These are phyloP conservation scores for Manis pentadactyla DNA, from an alignment of 2,797 vertebrate genomes.

Conservation along the genomic window DNA sequence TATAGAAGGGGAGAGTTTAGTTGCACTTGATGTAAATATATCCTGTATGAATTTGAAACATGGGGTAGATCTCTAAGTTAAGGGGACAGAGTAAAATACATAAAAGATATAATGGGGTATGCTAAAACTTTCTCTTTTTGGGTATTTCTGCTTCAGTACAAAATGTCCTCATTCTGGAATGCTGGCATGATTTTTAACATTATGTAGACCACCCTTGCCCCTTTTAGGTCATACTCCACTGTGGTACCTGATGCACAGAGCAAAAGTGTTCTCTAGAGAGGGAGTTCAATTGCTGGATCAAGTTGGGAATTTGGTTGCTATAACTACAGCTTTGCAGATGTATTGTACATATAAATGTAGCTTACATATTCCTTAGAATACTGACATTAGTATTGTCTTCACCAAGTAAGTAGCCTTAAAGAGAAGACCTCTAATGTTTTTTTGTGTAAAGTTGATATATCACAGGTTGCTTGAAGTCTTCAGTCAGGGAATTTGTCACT, in stretches of 20 bases:
- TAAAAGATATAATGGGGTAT: neutral
- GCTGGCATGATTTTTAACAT: neutral
- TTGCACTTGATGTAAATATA: neutral
- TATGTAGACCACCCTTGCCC: neutral
- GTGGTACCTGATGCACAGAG: neutral
- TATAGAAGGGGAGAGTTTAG: neutral
- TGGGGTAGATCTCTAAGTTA: neutral
- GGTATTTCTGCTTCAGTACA: neutral
- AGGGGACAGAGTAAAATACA: neutral
- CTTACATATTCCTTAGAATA: constrained; percentile 30
- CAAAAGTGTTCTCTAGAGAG: neutral
- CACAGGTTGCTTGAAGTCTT: neutral
- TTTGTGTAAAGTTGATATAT: neutral
- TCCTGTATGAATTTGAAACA: neutral
- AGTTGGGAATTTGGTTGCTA: constrained; percentile 71
- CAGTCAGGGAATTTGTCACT: neutral
- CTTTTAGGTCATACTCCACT: constrained; percentile 24
- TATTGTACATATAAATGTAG: neutral
- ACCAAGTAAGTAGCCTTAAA: neutral
- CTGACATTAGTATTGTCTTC: constrained; percentile 10
- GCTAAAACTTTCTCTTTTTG: neutral
- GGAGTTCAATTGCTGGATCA: constrained; percentile 58
- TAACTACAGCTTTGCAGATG: constrained; percentile 51
- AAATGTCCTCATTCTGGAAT: neutral
- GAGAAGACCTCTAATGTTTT: neutral